Evolutionary conservation across 2,113 vertebrate genomes (phyloP), one percentile per base, ranked within the genome.

Genomic region (Pelodiscus sinensis): DNA sequence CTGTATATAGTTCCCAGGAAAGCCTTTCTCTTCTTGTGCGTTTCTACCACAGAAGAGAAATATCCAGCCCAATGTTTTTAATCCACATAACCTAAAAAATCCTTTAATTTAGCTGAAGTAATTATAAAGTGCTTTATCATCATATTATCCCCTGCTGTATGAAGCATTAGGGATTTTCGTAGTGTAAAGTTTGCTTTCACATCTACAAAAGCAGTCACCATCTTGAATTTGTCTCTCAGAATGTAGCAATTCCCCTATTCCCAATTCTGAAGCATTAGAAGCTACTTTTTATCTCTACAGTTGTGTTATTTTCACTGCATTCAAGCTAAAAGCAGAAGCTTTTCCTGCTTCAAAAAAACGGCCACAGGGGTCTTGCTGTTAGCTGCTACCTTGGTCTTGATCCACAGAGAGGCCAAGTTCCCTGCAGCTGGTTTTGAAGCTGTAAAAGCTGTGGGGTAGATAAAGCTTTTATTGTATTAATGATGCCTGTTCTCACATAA

Each of bases 321-420:
- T 73, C 27, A 82, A 83, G 54, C 84, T 52, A 86, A 82, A 95
- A 90, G n/a, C 7, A 8, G 14, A 90, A 86, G 84, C 12, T 80
- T 88, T 82, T 35, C 14, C 75, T 55, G 31, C n/a, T 89, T 79
- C 58, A 57, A 90, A 95, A 44, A 94, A 73, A 38, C 1, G 0
- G 8, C 51, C 65, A 29, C 44, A 62, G 78, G 18, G 73, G 54
- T 57, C 82, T 86, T 90, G 15, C 31, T 82, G 21, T 18, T 2
- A 1, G n/a, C 3, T 86, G 79, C 65, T 86, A 19, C 21, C 87
- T 86, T 58, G 71, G 35, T 83, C 12, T 71, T 84, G 5, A 18
- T 2, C 7, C 75, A 18, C 12, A 51, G 19, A 60, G 60, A 44
- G 77, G 79, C 29, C 50, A 78, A 0, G 0, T 15, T 60, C 9